phyloP scores from a whole-genome alignment of 2,113 vertebrate species.

The Ctenodactylus gundi region DNA sequence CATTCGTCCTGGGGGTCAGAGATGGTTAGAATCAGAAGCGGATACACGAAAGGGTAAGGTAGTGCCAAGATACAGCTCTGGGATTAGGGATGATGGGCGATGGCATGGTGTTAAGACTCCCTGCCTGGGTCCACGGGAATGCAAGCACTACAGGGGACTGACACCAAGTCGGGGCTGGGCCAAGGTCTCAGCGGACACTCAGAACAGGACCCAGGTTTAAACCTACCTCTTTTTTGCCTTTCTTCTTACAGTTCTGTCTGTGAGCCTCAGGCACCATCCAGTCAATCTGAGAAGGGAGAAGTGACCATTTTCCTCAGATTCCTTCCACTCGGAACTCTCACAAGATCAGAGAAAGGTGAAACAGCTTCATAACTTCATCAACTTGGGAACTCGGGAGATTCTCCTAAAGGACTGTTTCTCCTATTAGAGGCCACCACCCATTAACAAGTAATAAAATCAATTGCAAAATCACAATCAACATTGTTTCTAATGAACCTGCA shows the following conservation, averaged over 20 bases:
- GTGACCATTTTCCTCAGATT: background rate
- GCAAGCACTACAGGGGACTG: background rate
- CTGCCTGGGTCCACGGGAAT: background rate
- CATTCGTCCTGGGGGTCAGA: constrained; percentile 87
- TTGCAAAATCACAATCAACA: background rate
- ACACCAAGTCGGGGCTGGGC: background rate
- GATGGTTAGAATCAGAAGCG: constrained; percentile 72
- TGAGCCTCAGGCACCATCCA: constrained; percentile 89
- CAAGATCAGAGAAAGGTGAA: background rate
- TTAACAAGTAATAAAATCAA: constrained; percentile 35
- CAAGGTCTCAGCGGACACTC: background rate
- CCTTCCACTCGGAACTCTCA: background rate
- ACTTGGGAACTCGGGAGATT: background rate
- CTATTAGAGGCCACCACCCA: background rate
- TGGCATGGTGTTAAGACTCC: background rate
- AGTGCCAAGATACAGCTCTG: constrained; percentile 24
- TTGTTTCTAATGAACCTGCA: constrained; percentile 43
- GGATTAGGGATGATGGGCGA: background rate
- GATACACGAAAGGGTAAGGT: background rate
- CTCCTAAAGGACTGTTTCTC: background rate
- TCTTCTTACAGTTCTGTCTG: constrained; percentile 85
- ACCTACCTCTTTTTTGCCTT: constrained; percentile 91
- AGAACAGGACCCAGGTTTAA: background rate
- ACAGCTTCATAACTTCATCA: background rate
- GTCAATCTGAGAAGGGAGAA: constrained; percentile 83